phyloP scores from a whole-genome alignment of 2,113 vertebrate genomes.

The Cololabis saira region DNA sequence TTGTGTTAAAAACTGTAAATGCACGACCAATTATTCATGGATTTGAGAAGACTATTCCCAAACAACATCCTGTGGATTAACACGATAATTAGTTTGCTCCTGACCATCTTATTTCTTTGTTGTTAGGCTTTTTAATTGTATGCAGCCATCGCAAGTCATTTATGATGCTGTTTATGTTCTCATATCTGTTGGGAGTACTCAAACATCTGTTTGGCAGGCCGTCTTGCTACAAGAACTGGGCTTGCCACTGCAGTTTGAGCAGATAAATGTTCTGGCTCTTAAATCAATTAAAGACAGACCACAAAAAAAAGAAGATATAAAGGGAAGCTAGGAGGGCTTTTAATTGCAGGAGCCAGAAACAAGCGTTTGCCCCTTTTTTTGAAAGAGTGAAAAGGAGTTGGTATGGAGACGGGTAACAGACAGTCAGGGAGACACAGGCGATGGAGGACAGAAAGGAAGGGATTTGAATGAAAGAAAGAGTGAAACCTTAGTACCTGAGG shows the following conservation, averaged over 20 bases:
- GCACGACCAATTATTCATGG: not conserved
- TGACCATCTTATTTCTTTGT: slow-evolving; percentile 42
- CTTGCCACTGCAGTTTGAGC: slow-evolving; percentile 20
- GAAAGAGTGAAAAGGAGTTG: slow-evolving; percentile 60
- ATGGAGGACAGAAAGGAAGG: slow-evolving; percentile 49
- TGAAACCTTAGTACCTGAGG: slow-evolving; percentile 80
- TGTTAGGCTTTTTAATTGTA: not conserved
- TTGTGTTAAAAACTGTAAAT: not conserved
- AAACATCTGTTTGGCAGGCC: slow-evolving; percentile 49
- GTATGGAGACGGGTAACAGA: slow-evolving; percentile 60
- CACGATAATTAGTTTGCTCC: slow-evolving; percentile 16
- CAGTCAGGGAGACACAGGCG: slow-evolving; percentile 60
- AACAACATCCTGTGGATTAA: slow-evolving; percentile 23
- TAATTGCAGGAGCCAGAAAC: slow-evolving; percentile 59
- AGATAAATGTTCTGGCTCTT: slow-evolving; percentile 48
- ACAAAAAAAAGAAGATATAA: slow-evolving; percentile 26
- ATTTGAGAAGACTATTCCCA: slow-evolving; percentile 14
- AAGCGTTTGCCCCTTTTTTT: slow-evolving; percentile 41
- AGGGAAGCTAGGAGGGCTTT: slow-evolving; percentile 37
- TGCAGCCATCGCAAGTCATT: slow-evolving; percentile 68
- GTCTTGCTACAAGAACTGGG: slow-evolving; percentile 34
- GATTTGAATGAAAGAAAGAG: slow-evolving; percentile 61
- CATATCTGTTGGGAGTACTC: too few species aligned
- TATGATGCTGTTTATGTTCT: slow-evolving; percentile 49
- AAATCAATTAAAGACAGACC: slow-evolving; percentile 60